Evolutionary conservation across 30 jellyfish, hydroid and myxozoan genomes (phyloP), one percentile per base, ranked within the genome.

Genomic region (Mastigias papua): DNA sequence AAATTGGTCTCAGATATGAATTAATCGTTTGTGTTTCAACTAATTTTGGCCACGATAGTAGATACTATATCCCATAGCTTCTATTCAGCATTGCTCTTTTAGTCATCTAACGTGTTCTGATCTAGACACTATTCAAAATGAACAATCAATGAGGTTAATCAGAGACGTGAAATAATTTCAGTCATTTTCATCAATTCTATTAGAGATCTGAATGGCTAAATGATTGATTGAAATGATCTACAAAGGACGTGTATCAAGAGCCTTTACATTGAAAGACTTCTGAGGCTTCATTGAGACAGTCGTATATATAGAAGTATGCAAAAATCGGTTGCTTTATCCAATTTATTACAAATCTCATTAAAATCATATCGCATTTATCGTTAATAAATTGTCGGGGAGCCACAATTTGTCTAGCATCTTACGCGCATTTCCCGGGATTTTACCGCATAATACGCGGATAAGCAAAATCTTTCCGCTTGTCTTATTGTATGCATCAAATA

Each of bases 361-460:
- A 58, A 58, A 58, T 11, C 70, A 58, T 58, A 58, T 58, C 70
- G 26, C 70, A 58, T 58, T 58, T n/a, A 58, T 58, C 26, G 70
- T 16, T 58, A 58, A 58, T 28, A 58, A 58, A 58, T 58, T 58
- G 70, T 58, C 29, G 70, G 70, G 70, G 70, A 58, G 70, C 70
- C 70, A 58, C 70, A 20, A 58, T n/a, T 11, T 58, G 70, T 58
- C 29, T 58, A n/a, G 70, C 29, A n/a, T 11, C 70, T 58, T 58
- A 58, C 29, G 70, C 70, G 70, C 70, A 58, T 58, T 58, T 58
- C 70, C 70, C 70, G 70, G 29, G 70, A 58, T 58, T 58, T 58
- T 17, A 3, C 70, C 70, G 70, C 70, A 58, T 58, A 58, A 58
- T 58, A 58, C 70, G 70, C 70, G 70, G 70, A 58, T 58, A 58